Evolutionary conservation across 2,888 invertebrate species (phyloP), one percentile per base, ranked within the genome.

Genomic region (Pediacus dermestoides): DNA sequence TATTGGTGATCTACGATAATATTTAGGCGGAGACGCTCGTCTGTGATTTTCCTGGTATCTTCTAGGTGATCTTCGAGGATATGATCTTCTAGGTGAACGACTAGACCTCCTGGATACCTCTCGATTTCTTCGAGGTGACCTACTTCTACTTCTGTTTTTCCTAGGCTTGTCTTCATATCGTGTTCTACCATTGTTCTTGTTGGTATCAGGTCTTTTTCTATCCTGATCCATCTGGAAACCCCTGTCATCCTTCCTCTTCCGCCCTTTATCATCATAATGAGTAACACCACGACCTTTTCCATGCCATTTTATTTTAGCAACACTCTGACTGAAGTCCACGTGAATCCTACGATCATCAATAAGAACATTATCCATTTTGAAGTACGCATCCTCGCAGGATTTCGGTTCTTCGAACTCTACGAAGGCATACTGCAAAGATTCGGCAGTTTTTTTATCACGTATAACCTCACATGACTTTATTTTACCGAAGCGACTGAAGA

Each of bases 321-420:
- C 97, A 31, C 96, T 96, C 67, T 99, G 99, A 48, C 95, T 96
- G 73, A 99, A 99, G 70, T 99, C 99, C 0, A 99, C 99, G 72
- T 99, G 99, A 60, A 99, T 99, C 48, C 99, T 77, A 14, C 99
- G 76, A 65, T 99, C 99, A 71, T 99, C 99, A 57, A 99, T 99
- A 3, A 99, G 73, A 0, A 99, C 97, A 74, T 99, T 99, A 66
- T 97, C 97, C 99, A 99, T 99, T 74, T 99, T 99, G 61, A 99
- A 95, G 70, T 91, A 99, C 1, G 99, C 99, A 55, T 89, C 88
- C 72, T 99, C 99, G 71, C 99, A 99, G 1, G 90, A 78, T 59
- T 89, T 88, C 48, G 82, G 80, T 34, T 93, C 85, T 45, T 86
- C 88, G 74, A 97, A 99, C 68, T 99, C 99, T 39, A 99, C 89